Evolutionary conservation across 2,888 invertebrate genomes (phyloP), one percentile per base, ranked within the genome.

Genomic region (Lycocerus yunnanus): DNA sequence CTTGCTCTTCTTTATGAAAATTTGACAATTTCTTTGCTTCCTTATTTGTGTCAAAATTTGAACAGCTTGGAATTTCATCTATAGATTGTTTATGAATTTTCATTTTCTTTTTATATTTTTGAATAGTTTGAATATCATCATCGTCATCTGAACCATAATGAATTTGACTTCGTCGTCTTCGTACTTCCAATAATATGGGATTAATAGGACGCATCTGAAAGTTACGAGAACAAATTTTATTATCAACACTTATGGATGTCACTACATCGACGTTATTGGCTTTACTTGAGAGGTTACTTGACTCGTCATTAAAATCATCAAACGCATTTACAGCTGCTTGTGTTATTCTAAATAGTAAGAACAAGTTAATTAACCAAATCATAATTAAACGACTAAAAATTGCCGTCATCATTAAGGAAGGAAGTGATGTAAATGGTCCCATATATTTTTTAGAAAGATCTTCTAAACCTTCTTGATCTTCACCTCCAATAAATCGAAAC

Each of bases 401-500:
- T 16, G 73, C 18, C 5, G 78, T 72, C 71, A 84, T 74, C 58
- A 79, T 61, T 10, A 81, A 8, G 68, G 61, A 63, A 8, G 61
- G 61, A 18, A 63, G 6, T 20, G 16, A 20, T 4, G 61, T 63
- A 15, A 63, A 3, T n/a, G 61, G 61, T 10, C 61, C 61, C n/a
- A 13, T n/a, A 14, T 15, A 63, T 16, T 11, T 63, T 63, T 18
- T 15, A 1, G 16, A 13, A 11, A 63, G 18, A n/a, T 63, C 20
- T 3, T 13, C 6, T 15, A 63, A 15, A 15, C 16, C 15, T 2
- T 60, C 61, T 13, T 16, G 16, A 2, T n/a, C n/a, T 18, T 13
- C 24, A 5, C 82, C 80, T 11, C 83, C 84, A 9, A 84, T 80
- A 67, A 84, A 83, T n/a, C 77, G 74, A 15, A 84, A 69, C 83